Conservation (phyloP, 2,888 invertebrate genomes). For the Morpho helenor region DNA sequence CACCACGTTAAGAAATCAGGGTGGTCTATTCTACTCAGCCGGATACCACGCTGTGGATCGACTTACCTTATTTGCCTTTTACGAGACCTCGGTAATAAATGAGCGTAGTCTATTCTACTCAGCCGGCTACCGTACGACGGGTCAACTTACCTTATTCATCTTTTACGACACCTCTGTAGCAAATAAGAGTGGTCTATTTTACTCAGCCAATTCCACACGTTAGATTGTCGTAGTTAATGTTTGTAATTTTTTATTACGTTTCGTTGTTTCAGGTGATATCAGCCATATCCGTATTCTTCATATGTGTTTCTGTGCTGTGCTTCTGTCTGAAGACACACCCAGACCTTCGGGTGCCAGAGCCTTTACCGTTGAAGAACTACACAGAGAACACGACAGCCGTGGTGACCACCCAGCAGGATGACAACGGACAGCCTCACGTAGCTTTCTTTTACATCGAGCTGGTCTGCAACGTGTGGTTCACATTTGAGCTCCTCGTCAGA, state of each 20-base stretch:
- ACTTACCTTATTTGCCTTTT: no score
- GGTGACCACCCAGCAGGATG: conserved; percentile 57
- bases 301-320: conserved; percentile 95
- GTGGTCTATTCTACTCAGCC: no score
- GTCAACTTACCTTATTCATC: no score
- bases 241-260: not conserved
- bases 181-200: no score
- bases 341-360: conserved; percentile 83
- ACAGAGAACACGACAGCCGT: conserved; percentile 34
- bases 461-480: conserved; percentile 97
- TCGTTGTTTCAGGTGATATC: conserved; percentile 87
- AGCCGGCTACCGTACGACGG: no score
- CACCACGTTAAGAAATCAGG: no score
- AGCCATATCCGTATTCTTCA: conserved; percentile 96
- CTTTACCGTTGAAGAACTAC: conserved; percentile 31
- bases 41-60: no score
- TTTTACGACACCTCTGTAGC: no score
- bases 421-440: conserved; percentile 81
- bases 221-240: no score
- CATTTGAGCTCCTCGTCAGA: conserved; percentile 92
- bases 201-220: no score
- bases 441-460: conserved; percentile 96
- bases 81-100: no score
- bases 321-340: conserved; percentile 98
- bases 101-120: no score